These are phyloP conservation scores for Potamarius usumacintae DNA, from an alignment of 2,113 vertebrate genomes.

Conservation along the genomic window DNA sequence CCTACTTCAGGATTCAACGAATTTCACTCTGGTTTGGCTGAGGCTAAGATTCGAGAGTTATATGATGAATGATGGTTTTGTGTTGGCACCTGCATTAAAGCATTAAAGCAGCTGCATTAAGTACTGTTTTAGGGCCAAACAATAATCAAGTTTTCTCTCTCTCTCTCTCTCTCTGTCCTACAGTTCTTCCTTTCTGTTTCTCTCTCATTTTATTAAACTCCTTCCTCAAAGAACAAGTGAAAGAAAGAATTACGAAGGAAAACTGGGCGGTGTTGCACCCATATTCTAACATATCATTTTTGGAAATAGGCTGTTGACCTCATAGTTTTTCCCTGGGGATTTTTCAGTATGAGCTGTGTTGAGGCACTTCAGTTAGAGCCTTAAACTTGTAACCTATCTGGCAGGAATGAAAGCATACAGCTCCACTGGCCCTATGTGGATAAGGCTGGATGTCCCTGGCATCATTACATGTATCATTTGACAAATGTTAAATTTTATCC, in stretches of 20 bases:
- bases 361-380: neutral
- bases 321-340: conserved; percentile 63
- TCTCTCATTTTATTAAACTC: conserved; percentile 19
- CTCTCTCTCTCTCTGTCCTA: neutral
- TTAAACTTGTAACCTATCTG: neutral
- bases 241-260: conserved; percentile 51
- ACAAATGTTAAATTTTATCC: neutral
- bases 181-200: neutral
- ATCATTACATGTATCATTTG: neutral
- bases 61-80: conserved; percentile 64
- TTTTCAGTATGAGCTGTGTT: neutral
- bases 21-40: conserved; percentile 62
- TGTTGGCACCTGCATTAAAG: conserved; percentile 62
- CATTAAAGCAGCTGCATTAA: conserved; percentile 50
- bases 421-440: neutral
- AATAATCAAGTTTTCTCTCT: neutral
- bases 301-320: conserved; percentile 76
- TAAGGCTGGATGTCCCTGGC: neutral
- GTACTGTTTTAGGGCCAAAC: conserved; percentile 9
- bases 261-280: conserved; percentile 57
- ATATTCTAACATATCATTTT: conserved; percentile 73
- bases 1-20: conserved; percentile 60
- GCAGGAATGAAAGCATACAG: neutral
- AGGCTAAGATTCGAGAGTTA: conserved; percentile 30
- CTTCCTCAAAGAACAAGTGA: conserved; percentile 25